Evolutionary conservation across 92 coral and sea anemone species (phyloP), one percentile per base, ranked within the genome.

Genomic region (Epizoanthus ramosus): DNA sequence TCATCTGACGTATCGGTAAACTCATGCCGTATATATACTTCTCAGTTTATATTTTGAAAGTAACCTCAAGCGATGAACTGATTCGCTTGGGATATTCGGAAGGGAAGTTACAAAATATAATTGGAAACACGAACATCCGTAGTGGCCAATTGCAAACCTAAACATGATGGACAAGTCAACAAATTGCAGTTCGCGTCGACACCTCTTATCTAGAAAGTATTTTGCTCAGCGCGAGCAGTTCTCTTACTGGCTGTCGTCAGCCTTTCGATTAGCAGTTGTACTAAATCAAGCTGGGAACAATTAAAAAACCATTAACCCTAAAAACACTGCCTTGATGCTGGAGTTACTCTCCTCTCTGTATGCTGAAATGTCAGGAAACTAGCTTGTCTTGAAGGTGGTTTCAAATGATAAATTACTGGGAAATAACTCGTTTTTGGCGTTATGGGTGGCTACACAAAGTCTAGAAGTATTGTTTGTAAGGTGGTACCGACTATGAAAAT

Each of bases 151-250:
- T 77, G 39, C 45, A 23, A 18, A 77, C 12, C 10, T 41, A 21
- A 19, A 13, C 13, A 50, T 60, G 43, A 77, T 39, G 21, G 70
- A 77, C 43, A 63, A 19, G 71, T 77, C 71, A 77, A 77, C 58
- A 77, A 77, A 67, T 25, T 33, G 43, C n/a, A 43, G 47, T 21
- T 0, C 21, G 68, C 61, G 63, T 77, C 63, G 39, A 43, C 58
- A 37, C 19, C 15, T 13, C 56, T 77, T 43, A 60, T 39, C 82
- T 60, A 4, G 24, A 43, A 41, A 60, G 45, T 59, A 39, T 64
- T 63, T 77, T 43, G 35, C 43, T 60, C 71, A 72, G 60, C 63
- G 35, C 53, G 17, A 64, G 23, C 22, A 39, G 37, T 57, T 69
- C 41, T 54, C 69, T 9, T 10, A 63, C 45, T 61, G 14, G 37